Conservation (phyloP, 2,113 vertebrate species). For the Amblyornis subalaris region DNA sequence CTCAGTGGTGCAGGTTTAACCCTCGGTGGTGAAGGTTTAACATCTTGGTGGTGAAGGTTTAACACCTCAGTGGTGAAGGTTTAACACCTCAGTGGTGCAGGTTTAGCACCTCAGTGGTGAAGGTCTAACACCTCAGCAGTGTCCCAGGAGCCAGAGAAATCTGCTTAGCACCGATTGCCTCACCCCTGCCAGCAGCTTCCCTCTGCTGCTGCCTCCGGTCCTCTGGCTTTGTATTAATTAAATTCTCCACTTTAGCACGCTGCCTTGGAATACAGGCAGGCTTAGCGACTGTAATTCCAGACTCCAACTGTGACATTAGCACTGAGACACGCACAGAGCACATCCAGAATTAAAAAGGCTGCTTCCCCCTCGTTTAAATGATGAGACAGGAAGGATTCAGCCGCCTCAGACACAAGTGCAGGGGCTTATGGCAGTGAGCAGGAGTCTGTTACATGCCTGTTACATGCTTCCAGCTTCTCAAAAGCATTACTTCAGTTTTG, state of each 20-base stretch:
- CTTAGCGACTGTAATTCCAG: neutral
- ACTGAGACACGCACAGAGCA: neutral
- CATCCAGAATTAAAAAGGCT: neutral
- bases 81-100: neutral
- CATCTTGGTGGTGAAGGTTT: neutral
- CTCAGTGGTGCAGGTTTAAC: neutral
- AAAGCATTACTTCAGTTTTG: conserved; percentile 47
- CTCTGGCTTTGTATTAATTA: neutral
- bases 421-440: neutral
- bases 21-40: neutral
- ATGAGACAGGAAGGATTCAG: neutral
- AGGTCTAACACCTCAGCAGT: neutral
- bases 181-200: neutral
- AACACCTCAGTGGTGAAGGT: neutral
- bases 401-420: neutral
- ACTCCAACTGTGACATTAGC: neutral
- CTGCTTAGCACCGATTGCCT: neutral
- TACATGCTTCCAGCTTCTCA: conserved; percentile 21
- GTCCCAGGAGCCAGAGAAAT: neutral
- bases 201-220: neutral
- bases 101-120: neutral
- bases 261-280: neutral
- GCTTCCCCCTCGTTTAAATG: neutral
- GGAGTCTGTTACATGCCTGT: neutral
- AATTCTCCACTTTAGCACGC: neutral